phyloP scores from a whole-genome alignment of 2,113 vertebrate genomes.

The Oostethus manadensis region DNA sequence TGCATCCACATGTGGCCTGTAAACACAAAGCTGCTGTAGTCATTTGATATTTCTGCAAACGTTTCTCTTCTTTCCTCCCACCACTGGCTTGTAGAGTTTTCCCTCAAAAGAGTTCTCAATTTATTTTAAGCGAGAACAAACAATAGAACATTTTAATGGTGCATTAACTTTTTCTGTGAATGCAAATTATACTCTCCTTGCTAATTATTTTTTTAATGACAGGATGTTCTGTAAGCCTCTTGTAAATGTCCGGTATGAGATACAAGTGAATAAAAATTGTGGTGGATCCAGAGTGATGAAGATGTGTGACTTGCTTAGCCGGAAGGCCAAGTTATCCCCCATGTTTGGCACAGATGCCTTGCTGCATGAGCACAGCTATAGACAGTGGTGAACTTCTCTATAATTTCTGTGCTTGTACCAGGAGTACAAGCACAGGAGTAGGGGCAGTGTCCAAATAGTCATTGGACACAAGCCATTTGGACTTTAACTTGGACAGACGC shows the following conservation, averaged over 20 bases:
- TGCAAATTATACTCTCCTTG: too few relatives aligned
- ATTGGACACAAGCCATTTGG: too few relatives aligned
- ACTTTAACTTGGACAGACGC: too few relatives aligned
- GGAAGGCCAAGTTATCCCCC: too few relatives aligned
- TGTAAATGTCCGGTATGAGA: constrained; percentile 20
- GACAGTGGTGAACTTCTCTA: too few relatives aligned
- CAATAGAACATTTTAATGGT: constrained; percentile 14
- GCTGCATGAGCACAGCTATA: too few relatives aligned
- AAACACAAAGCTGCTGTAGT: constrained; percentile 16
- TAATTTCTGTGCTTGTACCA: too few relatives aligned
- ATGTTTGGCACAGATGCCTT: too few relatives aligned
- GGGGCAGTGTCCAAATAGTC: too few relatives aligned
- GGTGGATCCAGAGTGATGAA: background rate
- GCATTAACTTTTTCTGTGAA: constrained; percentile 9
- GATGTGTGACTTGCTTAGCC: background rate
- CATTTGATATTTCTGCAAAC: constrained; percentile 8
- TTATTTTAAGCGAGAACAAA: background rate
- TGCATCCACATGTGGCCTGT: constrained; percentile 22
- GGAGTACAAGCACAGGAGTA: too few relatives aligned
- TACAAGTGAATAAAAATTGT: background rate
- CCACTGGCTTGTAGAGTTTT: background rate
- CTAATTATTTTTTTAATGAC: constrained; percentile 6
- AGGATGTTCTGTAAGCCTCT: constrained; percentile 14
- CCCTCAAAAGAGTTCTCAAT: constrained; percentile 1
- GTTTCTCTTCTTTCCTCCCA: constrained; percentile 11